Conservation (phyloP, 2,888 invertebrate species). For the Sarcophaga caerulescens region DNA sequence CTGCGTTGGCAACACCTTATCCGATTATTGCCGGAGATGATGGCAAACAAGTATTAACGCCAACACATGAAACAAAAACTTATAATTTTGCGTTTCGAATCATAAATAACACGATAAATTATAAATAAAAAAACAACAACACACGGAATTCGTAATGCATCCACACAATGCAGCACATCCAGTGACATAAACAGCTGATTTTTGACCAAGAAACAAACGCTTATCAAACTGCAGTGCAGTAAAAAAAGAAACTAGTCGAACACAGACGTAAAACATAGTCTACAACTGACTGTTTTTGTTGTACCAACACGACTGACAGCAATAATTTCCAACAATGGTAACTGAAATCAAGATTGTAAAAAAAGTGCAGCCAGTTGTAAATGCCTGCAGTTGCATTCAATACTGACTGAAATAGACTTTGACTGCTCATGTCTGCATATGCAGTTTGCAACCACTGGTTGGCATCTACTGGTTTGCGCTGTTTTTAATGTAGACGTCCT, state of each 20-base stretch:
- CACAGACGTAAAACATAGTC: not conserved
- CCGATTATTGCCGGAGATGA: not conserved
- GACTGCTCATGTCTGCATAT: not conserved
- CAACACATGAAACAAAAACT: not conserved
- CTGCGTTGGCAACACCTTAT: not conserved
- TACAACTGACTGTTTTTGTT: not conserved
- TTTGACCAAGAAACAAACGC: not conserved
- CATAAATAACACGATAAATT: not conserved
- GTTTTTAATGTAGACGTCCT: conserved; percentile 42
- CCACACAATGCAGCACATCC: not conserved
- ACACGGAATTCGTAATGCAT: not conserved
- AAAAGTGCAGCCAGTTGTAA: not conserved
- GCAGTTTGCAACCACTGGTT: not conserved
- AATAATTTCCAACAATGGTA: conserved; percentile 3
- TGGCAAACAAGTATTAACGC: not conserved
- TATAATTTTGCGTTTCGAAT: not conserved
- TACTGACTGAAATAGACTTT: not conserved
- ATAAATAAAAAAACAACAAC: not conserved
- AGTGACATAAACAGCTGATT: conserved; percentile 3
- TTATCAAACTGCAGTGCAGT: not conserved
- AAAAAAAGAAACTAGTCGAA: not conserved
- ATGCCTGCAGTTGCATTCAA: not conserved
- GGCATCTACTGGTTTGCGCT: not conserved
- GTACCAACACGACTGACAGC: conserved; percentile 1
- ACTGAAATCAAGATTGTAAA: not conserved